phyloP scores from a whole-genome alignment of 2,113 vertebrate species.

The Malurus elegans region DNA sequence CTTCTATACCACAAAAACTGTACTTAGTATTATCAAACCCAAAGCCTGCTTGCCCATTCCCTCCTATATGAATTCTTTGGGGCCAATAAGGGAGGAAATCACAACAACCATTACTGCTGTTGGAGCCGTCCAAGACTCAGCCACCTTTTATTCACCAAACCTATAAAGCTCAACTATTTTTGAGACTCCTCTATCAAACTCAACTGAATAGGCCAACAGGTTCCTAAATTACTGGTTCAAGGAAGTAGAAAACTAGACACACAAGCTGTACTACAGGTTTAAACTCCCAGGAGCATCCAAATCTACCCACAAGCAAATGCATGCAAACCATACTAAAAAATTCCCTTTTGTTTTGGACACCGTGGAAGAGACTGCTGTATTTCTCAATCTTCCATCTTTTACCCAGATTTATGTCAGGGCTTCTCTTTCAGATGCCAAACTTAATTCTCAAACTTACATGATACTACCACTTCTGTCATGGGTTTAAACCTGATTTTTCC shows the following conservation, averaged over 20 bases:
- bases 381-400: background rate
- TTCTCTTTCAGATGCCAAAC: background rate
- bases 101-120: background rate
- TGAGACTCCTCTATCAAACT: background rate
- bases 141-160: background rate
- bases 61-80: background rate
- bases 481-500: too few species aligned
- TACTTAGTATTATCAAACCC: background rate
- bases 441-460: background rate
- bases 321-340: constrained; percentile 7
- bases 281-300: background rate
- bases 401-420: background rate
- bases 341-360: background rate
- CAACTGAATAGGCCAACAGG: background rate
- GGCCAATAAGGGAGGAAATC: background rate
- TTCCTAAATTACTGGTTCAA: constrained; percentile 4
- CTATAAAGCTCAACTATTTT: background rate
- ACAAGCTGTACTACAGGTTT: constrained; percentile 35
- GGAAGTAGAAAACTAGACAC: background rate
- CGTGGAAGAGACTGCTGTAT: background rate
- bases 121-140: background rate
- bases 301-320: background rate
- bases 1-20: background rate
- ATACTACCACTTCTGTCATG: background rate
- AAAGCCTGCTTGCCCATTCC: background rate